These are phyloP conservation scores for Toxostoma redivivum DNA, from an alignment of 2,113 vertebrate species.

Conservation along the genomic window DNA sequence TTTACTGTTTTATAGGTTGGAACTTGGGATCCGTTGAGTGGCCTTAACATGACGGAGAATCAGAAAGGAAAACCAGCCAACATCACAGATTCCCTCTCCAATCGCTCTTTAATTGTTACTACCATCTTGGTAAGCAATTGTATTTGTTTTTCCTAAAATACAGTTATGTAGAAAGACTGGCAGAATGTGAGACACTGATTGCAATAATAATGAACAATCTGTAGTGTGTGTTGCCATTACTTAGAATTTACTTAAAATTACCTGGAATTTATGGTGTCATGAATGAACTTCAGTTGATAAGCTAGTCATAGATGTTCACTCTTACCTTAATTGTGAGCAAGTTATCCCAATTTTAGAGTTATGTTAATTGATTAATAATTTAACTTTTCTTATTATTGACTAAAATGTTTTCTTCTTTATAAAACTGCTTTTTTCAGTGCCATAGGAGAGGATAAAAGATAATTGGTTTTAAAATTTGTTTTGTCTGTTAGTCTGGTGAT, in stretches of 20 bases:
- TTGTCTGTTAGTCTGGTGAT: not conserved
- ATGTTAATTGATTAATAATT: not conserved
- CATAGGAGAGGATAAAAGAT: not conserved
- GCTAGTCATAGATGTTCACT: not conserved
- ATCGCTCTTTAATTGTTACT: conserved; percentile 91
- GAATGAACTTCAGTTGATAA: not conserved
- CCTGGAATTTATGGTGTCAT: not conserved
- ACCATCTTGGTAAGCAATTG: conserved; percentile 89
- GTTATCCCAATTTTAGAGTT: not conserved
- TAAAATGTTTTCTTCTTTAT: not conserved
- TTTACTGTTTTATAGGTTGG: conserved; percentile 85
- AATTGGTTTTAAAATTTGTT: not conserved
- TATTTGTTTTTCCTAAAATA: conserved; percentile 14
- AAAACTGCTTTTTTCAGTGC: not conserved
- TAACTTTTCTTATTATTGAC: not conserved
- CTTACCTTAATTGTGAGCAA: not conserved
- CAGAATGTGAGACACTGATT: not conserved
- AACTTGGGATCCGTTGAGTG: conserved; percentile 93
- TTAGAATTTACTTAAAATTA: not conserved
- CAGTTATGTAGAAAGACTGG: not conserved
- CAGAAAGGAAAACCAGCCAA: conserved; percentile 93
- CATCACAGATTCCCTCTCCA: conserved; percentile 93
- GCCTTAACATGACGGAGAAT: conserved; percentile 96
- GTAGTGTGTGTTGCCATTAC: not conserved
- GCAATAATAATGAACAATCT: not conserved